Base-by-base conservation (phyloP, 1,140 invertebrate species). In the Ruditapes philippinarum region DNA sequence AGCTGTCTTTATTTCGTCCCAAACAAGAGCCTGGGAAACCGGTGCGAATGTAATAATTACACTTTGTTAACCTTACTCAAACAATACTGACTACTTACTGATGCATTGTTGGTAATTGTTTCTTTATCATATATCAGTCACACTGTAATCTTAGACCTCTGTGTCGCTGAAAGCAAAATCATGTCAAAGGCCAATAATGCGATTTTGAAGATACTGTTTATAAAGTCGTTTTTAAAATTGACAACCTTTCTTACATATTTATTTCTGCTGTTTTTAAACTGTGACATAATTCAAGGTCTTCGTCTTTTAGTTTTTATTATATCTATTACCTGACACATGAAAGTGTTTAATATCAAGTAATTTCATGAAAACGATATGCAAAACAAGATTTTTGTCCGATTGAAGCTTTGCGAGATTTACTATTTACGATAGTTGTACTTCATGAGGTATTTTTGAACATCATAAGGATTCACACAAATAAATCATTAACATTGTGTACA, bases 111-210 rank as follows among this genome's bases (percentile, higher is more conserved):
- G 11, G 33, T 80, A 57, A 49, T 80, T 60, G 78, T 80, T 80
- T 80, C 49, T 80, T 80, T 80, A 60, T 80, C 78, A 62, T 80
- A 80, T 80, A 80, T 40, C 38, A 57, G 49, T 36, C 78, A 36
- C 12, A 31, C 1, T 17, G 78, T 57, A 80, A 80, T 36, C 4
- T 62, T 54, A 80, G 54, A 57, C 78, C 49, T 40, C 51, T 57
- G 36, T 57, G 51, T 80, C 51, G 60, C 0, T 25, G 51, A 80
- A 80, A 38, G 33, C 22, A 33, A 57, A 42, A 22, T 25, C 78
- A 57, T 38, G 33, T 80, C 36, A 40, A 57, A 60, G 33, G 33
- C 5, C 36, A 60, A 28, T 62, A 49, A 60, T 31, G 3, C 33
- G 78, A 80, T 80, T n/a, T 17, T 36, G 33, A 36, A 38, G 65